Evolutionary conservation across 2,888 invertebrate species (phyloP).

Genomic region (Cataglyphis rosenhaueri): DNA sequence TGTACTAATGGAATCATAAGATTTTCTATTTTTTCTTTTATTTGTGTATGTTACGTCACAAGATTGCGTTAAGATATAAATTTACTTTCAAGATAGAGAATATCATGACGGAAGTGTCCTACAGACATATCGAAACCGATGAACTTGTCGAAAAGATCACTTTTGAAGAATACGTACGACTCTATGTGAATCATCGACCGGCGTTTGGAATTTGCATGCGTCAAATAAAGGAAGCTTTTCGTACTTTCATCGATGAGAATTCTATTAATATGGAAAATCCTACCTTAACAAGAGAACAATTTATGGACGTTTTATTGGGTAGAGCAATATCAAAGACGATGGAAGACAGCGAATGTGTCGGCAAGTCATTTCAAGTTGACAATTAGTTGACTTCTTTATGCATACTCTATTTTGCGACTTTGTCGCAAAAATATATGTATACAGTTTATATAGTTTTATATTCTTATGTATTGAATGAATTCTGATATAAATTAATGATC

Average conservation of each 20-base stretch:
- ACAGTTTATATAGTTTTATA: not conserved
- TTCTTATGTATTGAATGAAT: not conserved
- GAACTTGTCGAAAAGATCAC: slow-evolving; percentile 87
- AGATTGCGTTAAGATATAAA: not conserved
- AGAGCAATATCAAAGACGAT: slow-evolving; percentile 75
- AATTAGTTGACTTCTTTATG: not conserved
- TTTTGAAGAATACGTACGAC: slow-evolving; percentile 89
- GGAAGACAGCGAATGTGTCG: slow-evolving; percentile 46
- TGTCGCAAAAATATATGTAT: not conserved
- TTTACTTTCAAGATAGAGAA: slow-evolving; percentile 86
- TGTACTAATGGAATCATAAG: too few relatives aligned
- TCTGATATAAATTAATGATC: not conserved
- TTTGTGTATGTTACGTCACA: not conserved
- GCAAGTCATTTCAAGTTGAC: slow-evolving; percentile 47
- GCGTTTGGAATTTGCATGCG: slow-evolving; percentile 86
- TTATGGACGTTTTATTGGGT: slow-evolving; percentile 85
- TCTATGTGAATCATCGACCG: slow-evolving; percentile 90
- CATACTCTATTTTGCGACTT: not conserved
- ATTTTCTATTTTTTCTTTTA: too few relatives aligned
- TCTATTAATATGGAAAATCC: slow-evolving; percentile 67
- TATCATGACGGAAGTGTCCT: slow-evolving; percentile 87
- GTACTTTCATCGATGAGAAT: slow-evolving; percentile 59
- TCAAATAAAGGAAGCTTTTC: slow-evolving; percentile 86
- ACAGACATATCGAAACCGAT: slow-evolving; percentile 86
- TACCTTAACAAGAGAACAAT: slow-evolving; percentile 84